Percentiles rank a stretch among this genome's conserved stretches.
Evolutionary conservation across 2,797 vertebrate species (phyloP).

Genomic region (Apogon hyalosoma): DNA sequence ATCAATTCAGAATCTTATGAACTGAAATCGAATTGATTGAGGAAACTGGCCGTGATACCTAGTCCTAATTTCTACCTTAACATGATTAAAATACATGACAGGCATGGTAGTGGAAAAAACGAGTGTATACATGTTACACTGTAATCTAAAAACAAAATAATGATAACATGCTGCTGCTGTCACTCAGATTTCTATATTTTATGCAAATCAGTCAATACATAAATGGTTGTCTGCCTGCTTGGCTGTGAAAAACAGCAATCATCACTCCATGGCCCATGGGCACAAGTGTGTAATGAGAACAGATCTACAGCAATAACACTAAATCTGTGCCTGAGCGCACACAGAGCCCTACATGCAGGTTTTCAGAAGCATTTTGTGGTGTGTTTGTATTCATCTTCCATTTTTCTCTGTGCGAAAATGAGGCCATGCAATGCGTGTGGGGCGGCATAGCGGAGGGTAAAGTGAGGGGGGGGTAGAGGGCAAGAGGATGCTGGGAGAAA

Average conservation of each 20-base stretch:
- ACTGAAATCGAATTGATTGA: no score
- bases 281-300: slow-evolving; percentile 74
- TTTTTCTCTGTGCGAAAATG: slow-evolving; percentile 60
- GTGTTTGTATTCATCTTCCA: slow-evolving; percentile 44
- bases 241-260: slow-evolving; percentile 64
- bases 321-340: slow-evolving; percentile 44
- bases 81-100: neutral
- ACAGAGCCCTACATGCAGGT: slow-evolving; percentile 41
- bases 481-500: slow-evolving; percentile 37
- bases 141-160: slow-evolving; percentile 19
- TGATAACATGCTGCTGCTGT: slow-evolving; percentile 13
- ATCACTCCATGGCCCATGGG: slow-evolving; percentile 62
- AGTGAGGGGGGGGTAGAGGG: neutral
- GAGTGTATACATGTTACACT: neutral
- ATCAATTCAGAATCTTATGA: no score
- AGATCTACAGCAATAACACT: slow-evolving; percentile 68
- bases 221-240: slow-evolving; percentile 59
- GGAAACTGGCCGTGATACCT: no score
- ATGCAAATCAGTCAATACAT: slow-evolving; percentile 62
- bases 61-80: no score
- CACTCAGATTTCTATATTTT: slow-evolving; percentile 50
- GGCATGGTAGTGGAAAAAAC: neutral
- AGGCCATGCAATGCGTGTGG: slow-evolving; percentile 53
- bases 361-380: slow-evolving; percentile 29
- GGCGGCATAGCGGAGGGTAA: slow-evolving; percentile 1